Base-by-base conservation (phyloP, 2,797 vertebrate genomes). In the Pseudochirops cupreus region DNA sequence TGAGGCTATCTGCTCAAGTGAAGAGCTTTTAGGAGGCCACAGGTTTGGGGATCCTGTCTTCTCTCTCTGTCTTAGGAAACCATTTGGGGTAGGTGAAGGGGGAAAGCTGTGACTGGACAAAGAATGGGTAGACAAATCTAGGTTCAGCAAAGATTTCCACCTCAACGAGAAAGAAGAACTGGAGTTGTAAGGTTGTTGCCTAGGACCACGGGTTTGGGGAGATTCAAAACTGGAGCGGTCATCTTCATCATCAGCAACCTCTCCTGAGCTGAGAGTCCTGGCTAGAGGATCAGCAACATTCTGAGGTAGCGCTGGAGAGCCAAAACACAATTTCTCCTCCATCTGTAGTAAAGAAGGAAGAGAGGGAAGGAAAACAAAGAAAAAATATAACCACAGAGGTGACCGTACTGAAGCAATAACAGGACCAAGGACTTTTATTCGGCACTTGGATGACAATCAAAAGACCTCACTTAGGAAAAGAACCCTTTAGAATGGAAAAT, bases 41-140 rank as follows among this genome's bases (percentile, higher is more conserved):
- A 98, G 96, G 95, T 98, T 98, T 0, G 6, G 98, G 0, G 98
- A 97, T 91, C 97, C 98, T 0, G 57, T 67, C 59, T 98, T 97
- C 56, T 97, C 95, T 0, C 92, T 98, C 26, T 95, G 96, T 89
- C 97, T 97, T 0, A 98, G 98, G 57, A 95, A 97, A 53, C 98
- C 97, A 3, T 97, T 98, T 92, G 98, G 97, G 0, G 96, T 96
- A 50, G 98, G 94, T 1, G 98, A 97, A 21, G 97, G 92, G 0
- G 98, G 98, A 57, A 98, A 50, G 91, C 97, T 98, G 33, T 39
- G 95, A 14, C 94, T 92, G 0, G 98, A 95, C 33, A 93, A 92
- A 92, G 14, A 97, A 0, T 97, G 97, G 82, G 59, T 97, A 21
- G 96, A 54, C 0, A 91, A 18, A 0, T 93, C 94, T 31, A 97